phyloP scores from a whole-genome alignment of 1,140 invertebrate genomes.

The Heliconius congener region DNA sequence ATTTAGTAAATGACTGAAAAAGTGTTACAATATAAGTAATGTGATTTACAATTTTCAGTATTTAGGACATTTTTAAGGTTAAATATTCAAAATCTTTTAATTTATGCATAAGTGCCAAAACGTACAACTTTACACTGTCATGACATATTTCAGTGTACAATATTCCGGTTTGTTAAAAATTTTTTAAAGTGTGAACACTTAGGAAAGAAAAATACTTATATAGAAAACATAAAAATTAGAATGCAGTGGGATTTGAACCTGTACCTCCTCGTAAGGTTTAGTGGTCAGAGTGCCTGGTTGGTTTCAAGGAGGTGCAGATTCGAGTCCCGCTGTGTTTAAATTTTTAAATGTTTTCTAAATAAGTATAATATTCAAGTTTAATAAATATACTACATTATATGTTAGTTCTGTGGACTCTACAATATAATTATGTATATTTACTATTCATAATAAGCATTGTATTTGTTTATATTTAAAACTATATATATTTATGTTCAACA shows the following conservation, averaged over 20 bases:
- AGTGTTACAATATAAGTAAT: too few relatives aligned
- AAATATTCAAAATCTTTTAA: not conserved
- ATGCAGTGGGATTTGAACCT: too few relatives aligned
- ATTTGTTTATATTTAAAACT: not conserved
- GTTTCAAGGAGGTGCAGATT: too few relatives aligned
- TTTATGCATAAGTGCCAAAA: not conserved
- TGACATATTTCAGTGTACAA: not conserved
- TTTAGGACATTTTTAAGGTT: not conserved
- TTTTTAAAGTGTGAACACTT: too few relatives aligned
- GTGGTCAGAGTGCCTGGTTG: too few relatives aligned
- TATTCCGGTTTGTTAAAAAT: not conserved
- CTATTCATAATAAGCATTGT: not conserved
- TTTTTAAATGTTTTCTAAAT: too few relatives aligned
- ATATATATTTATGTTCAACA: not conserved
- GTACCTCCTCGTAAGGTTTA: too few relatives aligned
- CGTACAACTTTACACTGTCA: not conserved
- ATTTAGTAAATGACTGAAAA: too few relatives aligned
- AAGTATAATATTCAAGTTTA: slow-evolving; percentile 2
- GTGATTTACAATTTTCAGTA: not conserved
- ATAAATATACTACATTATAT: not conserved
- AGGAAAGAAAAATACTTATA: too few relatives aligned
- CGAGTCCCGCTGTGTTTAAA: too few relatives aligned
- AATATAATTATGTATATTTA: not conserved
- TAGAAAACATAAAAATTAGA: too few relatives aligned
- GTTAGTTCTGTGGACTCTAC: not conserved